phyloP scores from a whole-genome alignment of 1,140 invertebrate genomes.

The Leptinotarsa texana region DNA sequence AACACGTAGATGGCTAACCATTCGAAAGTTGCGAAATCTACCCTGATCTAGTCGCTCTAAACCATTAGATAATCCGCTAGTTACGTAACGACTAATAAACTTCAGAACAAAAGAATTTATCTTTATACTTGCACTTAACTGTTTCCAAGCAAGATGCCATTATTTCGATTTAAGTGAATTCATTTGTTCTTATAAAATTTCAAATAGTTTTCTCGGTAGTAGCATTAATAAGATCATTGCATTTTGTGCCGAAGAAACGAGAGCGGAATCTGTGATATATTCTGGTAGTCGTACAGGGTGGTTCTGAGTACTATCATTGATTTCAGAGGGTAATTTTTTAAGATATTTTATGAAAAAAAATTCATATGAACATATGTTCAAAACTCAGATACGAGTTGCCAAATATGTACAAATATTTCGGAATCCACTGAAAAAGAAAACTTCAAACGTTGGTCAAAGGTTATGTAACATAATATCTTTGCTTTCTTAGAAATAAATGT shows the following conservation, averaged over 20 bases:
- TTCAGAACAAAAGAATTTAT: background rate
- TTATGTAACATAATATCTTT: too few species aligned
- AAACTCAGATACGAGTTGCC: too few species aligned
- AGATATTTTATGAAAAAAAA: too few species aligned
- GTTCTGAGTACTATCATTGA: too few species aligned
- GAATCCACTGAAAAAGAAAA: too few species aligned
- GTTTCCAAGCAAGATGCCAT: background rate
- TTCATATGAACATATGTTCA: too few species aligned
- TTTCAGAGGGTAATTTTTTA: too few species aligned
- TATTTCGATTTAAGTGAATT: background rate
- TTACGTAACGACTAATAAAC: background rate
- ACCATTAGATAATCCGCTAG: constrained; percentile 1
- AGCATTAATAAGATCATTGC: background rate
- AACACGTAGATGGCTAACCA: background rate
- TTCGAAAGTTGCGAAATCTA: background rate
- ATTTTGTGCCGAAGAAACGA: background rate
- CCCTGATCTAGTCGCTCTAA: background rate
- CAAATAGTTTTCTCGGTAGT: constrained; percentile 1
- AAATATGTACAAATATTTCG: too few species aligned
- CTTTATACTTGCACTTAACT: background rate
- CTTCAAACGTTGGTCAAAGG: too few species aligned
- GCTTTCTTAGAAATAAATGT: too few species aligned
- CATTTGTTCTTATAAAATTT: constrained; percentile 1
- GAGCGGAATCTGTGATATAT: background rate
- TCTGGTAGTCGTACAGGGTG: background rate